A percentile compares a stretch with the other conserved stretches of the same genome.
phyloP scores from a whole-genome alignment of 2,888 invertebrate genomes.

The Endotricha flammealis region DNA sequence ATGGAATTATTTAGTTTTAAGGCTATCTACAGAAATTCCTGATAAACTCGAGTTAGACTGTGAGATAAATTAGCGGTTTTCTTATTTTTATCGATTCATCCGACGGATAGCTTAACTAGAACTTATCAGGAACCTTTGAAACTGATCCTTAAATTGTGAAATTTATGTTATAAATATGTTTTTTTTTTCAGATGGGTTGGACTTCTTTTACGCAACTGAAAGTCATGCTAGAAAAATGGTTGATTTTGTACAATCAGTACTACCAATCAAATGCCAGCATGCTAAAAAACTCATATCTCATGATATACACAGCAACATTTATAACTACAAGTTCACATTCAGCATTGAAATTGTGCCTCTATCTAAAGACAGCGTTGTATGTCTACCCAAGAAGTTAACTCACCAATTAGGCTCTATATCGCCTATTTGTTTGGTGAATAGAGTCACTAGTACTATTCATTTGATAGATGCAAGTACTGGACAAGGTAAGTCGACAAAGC shows the following conservation, averaged over 20 bases:
- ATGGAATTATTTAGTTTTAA: too few species aligned
- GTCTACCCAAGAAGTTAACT: constrained; percentile 90
- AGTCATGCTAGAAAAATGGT: constrained; percentile 96
- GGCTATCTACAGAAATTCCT: too few species aligned
- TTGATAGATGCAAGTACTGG: constrained; percentile 94
- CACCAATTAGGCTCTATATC: constrained; percentile 92
- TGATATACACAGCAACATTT: constrained; percentile 97
- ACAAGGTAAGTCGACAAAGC: constrained; percentile 87
- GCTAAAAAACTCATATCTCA: constrained; percentile 98
- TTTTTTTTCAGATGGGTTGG: constrained; percentile 88
- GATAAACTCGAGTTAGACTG: too few species aligned
- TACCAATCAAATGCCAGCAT: constrained; percentile 92
- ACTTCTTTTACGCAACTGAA: constrained; percentile 95
- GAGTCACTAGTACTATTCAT: constrained; percentile 93
- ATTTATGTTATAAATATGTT: neutral
- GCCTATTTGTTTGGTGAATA: constrained; percentile 90
- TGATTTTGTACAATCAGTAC: constrained; percentile 91
- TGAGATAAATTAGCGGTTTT: too few species aligned
- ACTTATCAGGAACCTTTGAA: too few species aligned
- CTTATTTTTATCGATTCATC: too few species aligned
- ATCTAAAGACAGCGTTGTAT: constrained; percentile 95
- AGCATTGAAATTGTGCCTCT: constrained; percentile 97
- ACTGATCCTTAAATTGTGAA: neutral
- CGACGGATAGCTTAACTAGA: too few species aligned
- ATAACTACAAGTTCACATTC: constrained; percentile 97